Percentiles rank a stretch among this genome's conserved stretches.
Conservation (phyloP, 2,797 vertebrate species). For the Paguma larvata region DNA sequence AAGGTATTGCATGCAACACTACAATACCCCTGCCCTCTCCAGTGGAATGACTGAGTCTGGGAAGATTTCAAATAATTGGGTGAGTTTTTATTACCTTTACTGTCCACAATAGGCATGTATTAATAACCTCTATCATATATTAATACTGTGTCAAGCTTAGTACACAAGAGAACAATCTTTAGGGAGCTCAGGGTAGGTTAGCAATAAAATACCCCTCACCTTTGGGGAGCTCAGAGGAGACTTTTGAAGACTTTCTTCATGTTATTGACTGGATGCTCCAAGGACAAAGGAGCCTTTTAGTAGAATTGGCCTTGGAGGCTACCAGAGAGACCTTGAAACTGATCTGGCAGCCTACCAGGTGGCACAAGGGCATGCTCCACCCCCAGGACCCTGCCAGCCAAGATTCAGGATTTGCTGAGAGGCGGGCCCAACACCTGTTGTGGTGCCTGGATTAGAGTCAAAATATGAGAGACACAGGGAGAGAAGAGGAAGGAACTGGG, state of each 20-base stretch:
- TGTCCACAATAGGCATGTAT: constrained; percentile 11
- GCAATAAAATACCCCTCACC: constrained; percentile 7
- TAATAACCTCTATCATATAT: neutral
- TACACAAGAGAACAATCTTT: constrained; percentile 26
- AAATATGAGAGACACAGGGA: constrained; percentile 39
- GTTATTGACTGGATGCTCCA: neutral
- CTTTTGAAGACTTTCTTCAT: constrained; percentile 30
- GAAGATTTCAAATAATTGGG: neutral
- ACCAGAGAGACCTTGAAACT: constrained; percentile 72
- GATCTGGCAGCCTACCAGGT: constrained; percentile 46
- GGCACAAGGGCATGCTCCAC: constrained; percentile 33
- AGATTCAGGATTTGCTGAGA: constrained; percentile 56
- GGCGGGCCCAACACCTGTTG: constrained; percentile 77
- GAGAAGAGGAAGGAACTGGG: constrained; percentile 49
- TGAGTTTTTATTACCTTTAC: constrained; percentile 41
- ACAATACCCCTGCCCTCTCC: neutral
- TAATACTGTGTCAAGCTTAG: neutral
- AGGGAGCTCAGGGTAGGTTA: constrained; percentile 37
- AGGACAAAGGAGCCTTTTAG: neutral
- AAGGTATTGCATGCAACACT: neutral
- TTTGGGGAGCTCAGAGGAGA: constrained; percentile 11
- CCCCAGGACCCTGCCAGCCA: constrained; percentile 44
- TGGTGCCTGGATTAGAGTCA: constrained; percentile 73
- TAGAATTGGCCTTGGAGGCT: constrained; percentile 36
- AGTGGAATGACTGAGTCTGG: neutral